Conservation (phyloP, 2,888 invertebrate species). For the Trissolcus japonicus region DNA sequence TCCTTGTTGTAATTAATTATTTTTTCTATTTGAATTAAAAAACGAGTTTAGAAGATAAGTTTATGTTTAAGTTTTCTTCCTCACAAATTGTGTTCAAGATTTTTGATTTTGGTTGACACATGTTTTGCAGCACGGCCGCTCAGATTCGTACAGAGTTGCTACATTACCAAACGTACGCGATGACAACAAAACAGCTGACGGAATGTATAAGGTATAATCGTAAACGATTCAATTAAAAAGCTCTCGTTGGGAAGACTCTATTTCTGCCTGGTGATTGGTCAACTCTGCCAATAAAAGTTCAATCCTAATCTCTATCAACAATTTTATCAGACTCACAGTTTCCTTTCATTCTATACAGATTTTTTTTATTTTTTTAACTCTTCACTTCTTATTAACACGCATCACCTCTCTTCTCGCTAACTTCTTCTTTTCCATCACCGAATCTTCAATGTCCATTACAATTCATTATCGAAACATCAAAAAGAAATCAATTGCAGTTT, state of each 20-base stretch:
- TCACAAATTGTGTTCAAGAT: slow-evolving; percentile 38
- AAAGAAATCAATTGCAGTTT: no score
- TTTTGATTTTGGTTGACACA: slow-evolving; percentile 60
- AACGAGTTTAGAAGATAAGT: neutral
- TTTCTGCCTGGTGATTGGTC: slow-evolving; percentile 20
- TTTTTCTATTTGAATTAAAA: no score
- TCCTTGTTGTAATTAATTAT: no score
- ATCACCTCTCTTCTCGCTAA: no score
- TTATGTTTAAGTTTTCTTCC: slow-evolving; percentile 33
- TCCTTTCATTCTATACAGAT: neutral
- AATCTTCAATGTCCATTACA: no score
- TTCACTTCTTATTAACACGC: no score
- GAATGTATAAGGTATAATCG: slow-evolving; percentile 88
- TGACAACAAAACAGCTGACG: slow-evolving; percentile 97
- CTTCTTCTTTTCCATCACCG: no score
- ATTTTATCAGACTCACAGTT: slow-evolving; percentile 34
- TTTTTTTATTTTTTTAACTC: no score
- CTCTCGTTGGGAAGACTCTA: slow-evolving; percentile 20
- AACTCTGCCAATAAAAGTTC: slow-evolving; percentile 16
- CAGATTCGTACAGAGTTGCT: slow-evolving; percentile 98
- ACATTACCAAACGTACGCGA: slow-evolving; percentile 94
- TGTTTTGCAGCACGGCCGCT: slow-evolving; percentile 88
- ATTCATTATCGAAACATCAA: no score
- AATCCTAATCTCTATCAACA: slow-evolving; percentile 62
- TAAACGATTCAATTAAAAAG: slow-evolving; percentile 24